Evolutionary conservation across 1,140 invertebrate genomes (phyloP).

Genomic region (Diorhabda sublineata): DNA sequence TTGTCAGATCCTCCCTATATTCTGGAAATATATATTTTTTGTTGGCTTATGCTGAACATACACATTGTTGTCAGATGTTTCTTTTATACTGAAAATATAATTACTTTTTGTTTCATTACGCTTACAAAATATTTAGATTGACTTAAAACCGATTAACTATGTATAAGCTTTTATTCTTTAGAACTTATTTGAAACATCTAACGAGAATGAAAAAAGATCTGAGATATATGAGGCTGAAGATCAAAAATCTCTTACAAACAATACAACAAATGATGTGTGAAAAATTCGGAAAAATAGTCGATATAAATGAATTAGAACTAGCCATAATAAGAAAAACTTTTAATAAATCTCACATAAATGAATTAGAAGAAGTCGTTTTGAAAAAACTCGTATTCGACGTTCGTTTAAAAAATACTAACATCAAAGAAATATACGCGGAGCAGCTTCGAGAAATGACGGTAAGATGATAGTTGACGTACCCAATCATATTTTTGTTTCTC

Average conservation of each 20-base stretch:
- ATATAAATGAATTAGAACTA: constrained; percentile 55
- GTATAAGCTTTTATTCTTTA: constrained; percentile 23
- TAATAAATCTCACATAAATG: constrained; percentile 37
- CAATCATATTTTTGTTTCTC: too few species aligned
- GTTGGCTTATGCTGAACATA: too few species aligned
- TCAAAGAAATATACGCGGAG: constrained; percentile 46
- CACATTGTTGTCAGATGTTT: too few species aligned
- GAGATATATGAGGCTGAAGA: constrained; percentile 53
- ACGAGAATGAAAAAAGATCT: constrained; percentile 55
- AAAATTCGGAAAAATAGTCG: constrained; percentile 56
- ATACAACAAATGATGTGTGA: constrained; percentile 53
- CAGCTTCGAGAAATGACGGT: constrained; percentile 27
- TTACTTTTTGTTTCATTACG: too few species aligned
- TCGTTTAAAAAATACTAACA: constrained; percentile 49
- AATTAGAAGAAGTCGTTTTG: constrained; percentile 56
- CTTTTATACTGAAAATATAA: too few species aligned
- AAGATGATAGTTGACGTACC: constrained; percentile 12
- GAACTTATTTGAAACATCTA: constrained; percentile 52
- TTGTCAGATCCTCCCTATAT: too few species aligned
- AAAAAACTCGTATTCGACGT: constrained; percentile 53
- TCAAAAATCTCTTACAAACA: constrained; percentile 49
- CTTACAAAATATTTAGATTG: not conserved
- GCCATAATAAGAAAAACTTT: constrained; percentile 51
- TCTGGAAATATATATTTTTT: too few species aligned
- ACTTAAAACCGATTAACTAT: constrained; percentile 6